phyloP scores from a whole-genome alignment of 2,113 vertebrate species.

The Nicator chloris region DNA sequence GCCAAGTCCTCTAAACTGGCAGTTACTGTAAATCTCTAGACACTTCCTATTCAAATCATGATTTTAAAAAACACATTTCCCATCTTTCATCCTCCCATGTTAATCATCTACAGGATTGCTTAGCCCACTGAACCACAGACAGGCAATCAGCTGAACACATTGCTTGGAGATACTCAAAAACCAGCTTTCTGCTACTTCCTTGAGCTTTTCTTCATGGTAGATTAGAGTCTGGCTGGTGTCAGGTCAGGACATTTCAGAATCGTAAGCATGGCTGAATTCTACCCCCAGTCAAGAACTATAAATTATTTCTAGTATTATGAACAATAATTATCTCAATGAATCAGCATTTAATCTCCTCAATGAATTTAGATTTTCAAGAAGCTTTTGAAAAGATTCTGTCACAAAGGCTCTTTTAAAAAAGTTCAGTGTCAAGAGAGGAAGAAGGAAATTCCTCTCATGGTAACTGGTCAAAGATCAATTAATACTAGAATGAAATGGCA shows the following conservation, averaged over 20 bases:
- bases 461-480: neutral
- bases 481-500: neutral
- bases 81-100: neutral
- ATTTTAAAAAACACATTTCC: neutral
- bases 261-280: neutral
- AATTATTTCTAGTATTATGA: neutral
- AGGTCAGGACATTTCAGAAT: neutral
- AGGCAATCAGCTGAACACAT: neutral
- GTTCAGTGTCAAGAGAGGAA: neutral
- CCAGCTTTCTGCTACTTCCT: neutral
- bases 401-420: neutral
- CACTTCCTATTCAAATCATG: neutral
- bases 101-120: neutral
- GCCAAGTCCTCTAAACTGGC: neutral
- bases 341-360: neutral
- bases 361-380: neutral
- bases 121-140: neutral
- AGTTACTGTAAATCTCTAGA: neutral
- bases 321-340: neutral
- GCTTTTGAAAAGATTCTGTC: neutral
- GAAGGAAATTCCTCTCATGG: neutral
- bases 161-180: neutral
- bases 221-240: neutral
- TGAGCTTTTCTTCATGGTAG: neutral
- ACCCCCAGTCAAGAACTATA: neutral